Conservation (phyloP, 2,113 vertebrate species). For the Chaetodon trifascialis region DNA sequence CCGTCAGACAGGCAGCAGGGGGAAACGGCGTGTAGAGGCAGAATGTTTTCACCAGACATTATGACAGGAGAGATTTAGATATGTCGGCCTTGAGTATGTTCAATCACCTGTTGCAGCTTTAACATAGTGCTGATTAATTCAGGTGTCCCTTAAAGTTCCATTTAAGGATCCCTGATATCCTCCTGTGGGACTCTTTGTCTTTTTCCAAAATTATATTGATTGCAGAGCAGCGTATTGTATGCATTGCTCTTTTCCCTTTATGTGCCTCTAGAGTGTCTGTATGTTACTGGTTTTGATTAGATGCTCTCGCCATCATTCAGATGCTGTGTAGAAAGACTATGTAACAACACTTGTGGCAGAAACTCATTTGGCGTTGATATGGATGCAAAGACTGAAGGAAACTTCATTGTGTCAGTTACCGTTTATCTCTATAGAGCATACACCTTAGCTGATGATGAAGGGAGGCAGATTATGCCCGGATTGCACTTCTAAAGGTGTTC, state of each 20-base stretch:
- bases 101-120: too few relatives aligned
- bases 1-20: too few relatives aligned
- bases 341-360: too few relatives aligned
- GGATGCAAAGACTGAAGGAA: conserved; percentile 51
- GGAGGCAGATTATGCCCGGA: conserved; percentile 64
- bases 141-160: neutral
- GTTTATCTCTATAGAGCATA: conserved; percentile 36
- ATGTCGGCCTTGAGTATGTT: too few relatives aligned
- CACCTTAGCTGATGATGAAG: conserved; percentile 51
- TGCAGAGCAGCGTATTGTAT: conserved; percentile 9
- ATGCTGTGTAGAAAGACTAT: conserved; percentile 16
- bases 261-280: neutral
- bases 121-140: neutral
- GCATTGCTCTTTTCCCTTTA: neutral
- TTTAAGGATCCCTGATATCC: neutral
- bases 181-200: neutral
- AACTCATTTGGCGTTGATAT: conserved; percentile 61
- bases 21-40: too few relatives aligned
- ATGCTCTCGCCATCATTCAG: conserved; percentile 6
- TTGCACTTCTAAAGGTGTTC: conserved; percentile 47
- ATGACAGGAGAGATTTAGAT: too few relatives aligned
- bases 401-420: conserved; percentile 62
- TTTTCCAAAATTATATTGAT: neutral
- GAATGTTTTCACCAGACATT: too few relatives aligned
- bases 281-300: conserved; percentile 46